A percentile compares a stretch with the other conserved stretches of the same genome.
These are phyloP conservation scores for Drosophila formosana DNA, from an alignment of 2,888 invertebrate species.

Conservation along the genomic window DNA sequence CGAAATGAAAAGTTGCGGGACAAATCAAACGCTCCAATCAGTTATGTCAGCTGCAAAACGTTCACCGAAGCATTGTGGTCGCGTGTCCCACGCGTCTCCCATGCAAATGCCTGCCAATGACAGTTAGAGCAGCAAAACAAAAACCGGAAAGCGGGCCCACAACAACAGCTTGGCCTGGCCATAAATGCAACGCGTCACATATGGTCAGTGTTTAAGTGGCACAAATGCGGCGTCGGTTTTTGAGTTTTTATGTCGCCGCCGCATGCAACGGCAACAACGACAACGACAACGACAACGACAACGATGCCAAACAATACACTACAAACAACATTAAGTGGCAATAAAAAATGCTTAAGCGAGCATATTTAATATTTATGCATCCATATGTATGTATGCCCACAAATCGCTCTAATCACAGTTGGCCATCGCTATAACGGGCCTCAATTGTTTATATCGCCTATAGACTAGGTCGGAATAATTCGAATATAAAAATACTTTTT, in stretches of 20 bases:
- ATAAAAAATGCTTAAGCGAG: conserved; percentile 8
- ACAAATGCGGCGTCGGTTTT: conserved; percentile 39
- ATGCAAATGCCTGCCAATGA: conserved; percentile 35
- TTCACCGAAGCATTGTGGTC: background rate
- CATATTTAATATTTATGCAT: background rate
- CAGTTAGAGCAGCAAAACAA: background rate
- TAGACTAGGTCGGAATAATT: too few relatives aligned
- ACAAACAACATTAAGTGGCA: conserved; percentile 9
- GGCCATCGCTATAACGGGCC: background rate
- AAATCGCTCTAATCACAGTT: background rate
- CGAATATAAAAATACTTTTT: too few relatives aligned
- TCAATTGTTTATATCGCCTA: background rate
- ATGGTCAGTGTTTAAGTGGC: conserved; percentile 58
- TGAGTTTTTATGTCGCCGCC: conserved; percentile 51
- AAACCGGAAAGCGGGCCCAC: conserved; percentile 51
- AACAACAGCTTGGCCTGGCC: conserved; percentile 25
- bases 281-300: too few relatives aligned
- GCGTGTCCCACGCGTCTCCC: conserved; percentile 54
- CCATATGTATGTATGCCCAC: background rate
- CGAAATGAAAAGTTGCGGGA: conserved; percentile 51
- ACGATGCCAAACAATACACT: conserved; percentile 25
- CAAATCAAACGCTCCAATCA: conserved; percentile 29
- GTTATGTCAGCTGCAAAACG: conserved; percentile 39
- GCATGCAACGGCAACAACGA: conserved; percentile 39
- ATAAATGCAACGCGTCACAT: conserved; percentile 32